Percentiles rank a stretch among this genome's conserved stretches.
phyloP scores from a whole-genome alignment of 2,888 invertebrate genomes.

The Trachelus tabidus region DNA sequence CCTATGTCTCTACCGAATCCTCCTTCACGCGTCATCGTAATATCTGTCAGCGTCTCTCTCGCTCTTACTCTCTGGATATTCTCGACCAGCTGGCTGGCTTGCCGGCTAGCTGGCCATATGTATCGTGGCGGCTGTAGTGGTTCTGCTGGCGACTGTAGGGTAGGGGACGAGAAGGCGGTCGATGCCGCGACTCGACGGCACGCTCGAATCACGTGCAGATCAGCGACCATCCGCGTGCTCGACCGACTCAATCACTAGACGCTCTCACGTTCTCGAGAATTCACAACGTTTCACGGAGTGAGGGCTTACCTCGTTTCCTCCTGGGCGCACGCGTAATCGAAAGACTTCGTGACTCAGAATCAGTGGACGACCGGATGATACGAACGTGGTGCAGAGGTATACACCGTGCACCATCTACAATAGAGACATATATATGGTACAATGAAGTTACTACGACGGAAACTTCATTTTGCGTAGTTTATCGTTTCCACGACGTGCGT shows the following conservation, averaged over 20 bases:
- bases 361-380: background rate
- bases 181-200: conserved; percentile 54
- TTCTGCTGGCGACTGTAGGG: background rate
- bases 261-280: conserved; percentile 22
- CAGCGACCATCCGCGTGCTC: conserved; percentile 63
- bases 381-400: background rate
- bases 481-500: background rate
- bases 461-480: background rate
- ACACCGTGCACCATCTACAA: background rate
- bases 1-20: background rate
- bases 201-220: conserved; percentile 62
- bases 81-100: background rate
- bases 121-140: background rate
- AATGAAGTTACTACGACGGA: background rate
- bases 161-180: conserved; percentile 51
- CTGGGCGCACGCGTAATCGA: background rate
- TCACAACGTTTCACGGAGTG: background rate
- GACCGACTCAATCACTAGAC: conserved; percentile 33
- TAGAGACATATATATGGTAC: background rate
- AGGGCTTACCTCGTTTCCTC: conserved; percentile 1
- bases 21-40: background rate
- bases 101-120: background rate
- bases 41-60: background rate
- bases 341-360: background rate
- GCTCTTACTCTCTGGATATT: background rate